Base-by-base conservation (phyloP, 2,888 invertebrate species). In the Horisme vitalbata region DNA sequence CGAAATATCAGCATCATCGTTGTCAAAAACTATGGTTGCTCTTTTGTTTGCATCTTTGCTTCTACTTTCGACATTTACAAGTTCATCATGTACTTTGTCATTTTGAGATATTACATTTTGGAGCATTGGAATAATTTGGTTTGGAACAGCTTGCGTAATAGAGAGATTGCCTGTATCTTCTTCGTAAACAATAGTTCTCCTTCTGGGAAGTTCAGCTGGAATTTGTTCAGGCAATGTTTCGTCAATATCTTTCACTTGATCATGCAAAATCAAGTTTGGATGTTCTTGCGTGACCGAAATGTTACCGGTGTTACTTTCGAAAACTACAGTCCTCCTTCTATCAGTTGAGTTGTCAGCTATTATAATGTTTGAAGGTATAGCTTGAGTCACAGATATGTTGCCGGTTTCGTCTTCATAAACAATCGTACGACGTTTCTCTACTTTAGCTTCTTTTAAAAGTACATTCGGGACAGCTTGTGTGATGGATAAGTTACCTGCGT, bases 141-240 rank as follows among this genome's bases (percentile, higher is more conserved):
- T 37, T 1, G 71, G 57, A 11, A 75, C 33, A 2, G 59, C 62
- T 57, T 74, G 61, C 1, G 72, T 70, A 8, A 74, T 45, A 5
- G 71, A 73, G n/a, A 74, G 54, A 31, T 72, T 52, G 0, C 61
- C 63, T 11, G 50, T 33, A 7, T 66, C 61, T 24, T 57, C 51
- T 13, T 63, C 60, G 38, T 51, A 60, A 3, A 55, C 36, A n/a
- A 61, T 36, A 1, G 63, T 61, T 36, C 37, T 61, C 15, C 45
- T 46, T 49, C 52, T 55, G 14, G 8, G 10, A 26, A 48, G 34
- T 23, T 34, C 27, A 14, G 53, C 21, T 8, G 10, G 21, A 10
- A 9, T 7, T 41, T 41, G 41, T 9, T 21, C 11, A 8, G 33
- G 12, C 24, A 10, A 3, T 5, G 53, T 55, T 5, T 54, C 36